Conservation (phyloP, 2,797 vertebrate genomes). For the Acipenser oxyrinchus region DNA sequence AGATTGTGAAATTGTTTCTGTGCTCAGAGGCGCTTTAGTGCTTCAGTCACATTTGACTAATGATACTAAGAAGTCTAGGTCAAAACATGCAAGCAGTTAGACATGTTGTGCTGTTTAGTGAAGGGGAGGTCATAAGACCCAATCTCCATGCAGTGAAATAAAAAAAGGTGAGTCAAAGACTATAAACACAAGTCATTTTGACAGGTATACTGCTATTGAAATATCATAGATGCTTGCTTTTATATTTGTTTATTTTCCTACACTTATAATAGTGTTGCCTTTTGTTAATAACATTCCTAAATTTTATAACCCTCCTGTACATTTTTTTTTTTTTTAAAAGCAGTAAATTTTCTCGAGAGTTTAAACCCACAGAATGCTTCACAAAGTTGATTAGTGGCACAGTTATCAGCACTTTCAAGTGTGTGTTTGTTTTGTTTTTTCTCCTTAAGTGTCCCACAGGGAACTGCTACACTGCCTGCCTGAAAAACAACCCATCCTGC, state of each 20-base stretch:
- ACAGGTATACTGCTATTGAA: background rate
- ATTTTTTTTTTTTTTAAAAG: background rate
- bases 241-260: too few species aligned
- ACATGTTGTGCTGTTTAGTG: slow-evolving; percentile 2
- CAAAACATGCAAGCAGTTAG: background rate
- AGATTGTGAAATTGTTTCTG: background rate
- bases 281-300: too few species aligned
- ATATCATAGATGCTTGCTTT: too few species aligned
- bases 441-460: background rate
- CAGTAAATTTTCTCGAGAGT: slow-evolving; percentile 31
- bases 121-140: background rate
- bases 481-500: too few species aligned
- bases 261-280: too few species aligned
- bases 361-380: slow-evolving; percentile 31
- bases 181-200: background rate
- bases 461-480: background rate
- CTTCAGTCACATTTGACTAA: background rate
- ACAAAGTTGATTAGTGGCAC: slow-evolving; percentile 25
- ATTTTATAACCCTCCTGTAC: background rate
- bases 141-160: too few species aligned
- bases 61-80: background rate
- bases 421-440: background rate
- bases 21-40: background rate
- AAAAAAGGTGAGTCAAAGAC: too few species aligned
- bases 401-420: background rate